phyloP scores from a whole-genome alignment of 64 coral and sea anemone genomes.

The Catalaphyllia jardinei region DNA sequence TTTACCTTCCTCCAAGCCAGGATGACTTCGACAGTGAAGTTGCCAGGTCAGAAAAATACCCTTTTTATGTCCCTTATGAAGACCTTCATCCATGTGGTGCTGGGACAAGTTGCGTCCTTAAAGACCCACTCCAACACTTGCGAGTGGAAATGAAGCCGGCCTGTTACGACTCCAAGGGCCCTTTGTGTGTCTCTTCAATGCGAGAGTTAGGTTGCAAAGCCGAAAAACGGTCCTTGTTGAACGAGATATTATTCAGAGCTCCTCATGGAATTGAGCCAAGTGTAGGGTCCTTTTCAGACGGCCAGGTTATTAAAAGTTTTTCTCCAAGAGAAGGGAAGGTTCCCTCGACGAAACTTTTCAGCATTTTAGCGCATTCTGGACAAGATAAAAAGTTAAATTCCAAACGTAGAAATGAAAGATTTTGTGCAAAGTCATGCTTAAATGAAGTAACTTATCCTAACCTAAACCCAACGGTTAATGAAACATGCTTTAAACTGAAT shows the following conservation, averaged over 20 bases:
- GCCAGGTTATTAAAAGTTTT: not conserved
- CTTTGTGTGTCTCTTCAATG: not conserved
- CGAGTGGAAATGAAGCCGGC: not conserved
- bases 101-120: not conserved
- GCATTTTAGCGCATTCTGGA: not conserved
- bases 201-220: not conserved
- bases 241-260: not conserved
- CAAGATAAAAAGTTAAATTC: not conserved
- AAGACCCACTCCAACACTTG: not conserved
- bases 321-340: not conserved
- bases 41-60: conserved; percentile 69
- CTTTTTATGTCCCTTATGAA: not conserved
- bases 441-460: not conserved
- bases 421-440: not conserved
- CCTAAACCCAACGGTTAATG: not conserved
- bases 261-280: not conserved
- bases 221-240: not conserved
- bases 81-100: not conserved
- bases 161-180: not conserved
- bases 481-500: not conserved
- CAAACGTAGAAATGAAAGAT: not conserved
- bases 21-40: conserved; percentile 91
- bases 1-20: conserved; percentile 84
- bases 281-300: not conserved
- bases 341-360: not conserved